These are phyloP conservation scores for Hirtodrosophila trivittata DNA, from an alignment of 2,888 invertebrate genomes.

Conservation along the genomic window DNA sequence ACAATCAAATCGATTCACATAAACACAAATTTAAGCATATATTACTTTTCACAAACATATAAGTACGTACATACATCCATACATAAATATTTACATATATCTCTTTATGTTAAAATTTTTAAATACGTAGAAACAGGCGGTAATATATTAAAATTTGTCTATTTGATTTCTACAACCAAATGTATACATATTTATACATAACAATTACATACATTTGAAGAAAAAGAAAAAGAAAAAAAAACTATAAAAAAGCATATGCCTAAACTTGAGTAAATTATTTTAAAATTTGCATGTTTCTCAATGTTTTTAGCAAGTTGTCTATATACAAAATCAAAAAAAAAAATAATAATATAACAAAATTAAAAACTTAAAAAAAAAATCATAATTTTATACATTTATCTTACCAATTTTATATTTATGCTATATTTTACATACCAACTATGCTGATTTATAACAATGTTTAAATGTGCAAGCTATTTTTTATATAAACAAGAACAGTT, in stretches of 20 bases:
- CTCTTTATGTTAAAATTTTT: neutral
- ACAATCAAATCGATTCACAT: neutral
- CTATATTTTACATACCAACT: constrained; percentile 52
- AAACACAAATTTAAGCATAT: constrained; percentile 7
- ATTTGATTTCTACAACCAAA: constrained; percentile 16
- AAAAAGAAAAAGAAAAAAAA: constrained; percentile 21
- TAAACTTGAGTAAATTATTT: constrained; percentile 74
- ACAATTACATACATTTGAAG: constrained; percentile 16
- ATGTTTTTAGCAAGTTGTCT: constrained; percentile 82
- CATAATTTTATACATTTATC: constrained; percentile 59
- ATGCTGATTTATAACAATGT: constrained; percentile 43
- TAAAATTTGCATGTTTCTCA: constrained; percentile 84
- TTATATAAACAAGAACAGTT: constrained; percentile 53
- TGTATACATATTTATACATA: constrained; percentile 19
- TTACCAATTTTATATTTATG: constrained; percentile 61
- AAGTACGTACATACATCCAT: neutral
- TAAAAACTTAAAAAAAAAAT: constrained; percentile 32
- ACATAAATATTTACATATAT: constrained; percentile 11
- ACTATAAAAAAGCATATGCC: constrained; percentile 38
- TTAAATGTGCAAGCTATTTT: constrained; percentile 62
- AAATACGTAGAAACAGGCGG: neutral
- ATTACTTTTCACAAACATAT: constrained; percentile 18
- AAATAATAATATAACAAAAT: constrained; percentile 54
- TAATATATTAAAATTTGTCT: constrained; percentile 19
- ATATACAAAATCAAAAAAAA: constrained; percentile 47